Conservation (phyloP, 2,113 vertebrate genomes). For the Sebastes fasciatus region DNA sequence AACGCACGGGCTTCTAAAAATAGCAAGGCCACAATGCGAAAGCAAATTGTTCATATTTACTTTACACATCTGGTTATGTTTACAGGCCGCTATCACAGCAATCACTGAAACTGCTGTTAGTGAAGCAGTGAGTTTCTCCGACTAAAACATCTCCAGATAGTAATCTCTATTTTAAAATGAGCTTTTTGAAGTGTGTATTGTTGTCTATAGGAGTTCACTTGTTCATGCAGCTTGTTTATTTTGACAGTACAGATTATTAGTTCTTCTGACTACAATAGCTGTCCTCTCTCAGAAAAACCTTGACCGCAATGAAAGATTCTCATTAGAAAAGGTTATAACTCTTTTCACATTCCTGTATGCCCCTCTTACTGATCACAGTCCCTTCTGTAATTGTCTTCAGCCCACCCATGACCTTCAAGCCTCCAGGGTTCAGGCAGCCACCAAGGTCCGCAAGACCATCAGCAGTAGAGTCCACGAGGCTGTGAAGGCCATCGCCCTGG, state of each 20-base stretch:
- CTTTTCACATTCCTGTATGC: not conserved
- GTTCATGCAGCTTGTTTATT: not conserved
- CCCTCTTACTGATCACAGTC: not conserved
- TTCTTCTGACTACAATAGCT: not conserved
- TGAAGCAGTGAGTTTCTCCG: slow-evolving; percentile 14
- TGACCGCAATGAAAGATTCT: not conserved
- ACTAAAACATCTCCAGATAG: not conserved
- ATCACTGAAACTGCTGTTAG: not conserved
- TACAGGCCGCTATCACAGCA: slow-evolving; percentile 50
- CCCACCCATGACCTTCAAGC: slow-evolving; percentile 90
- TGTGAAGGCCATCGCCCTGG: slow-evolving; percentile 95
- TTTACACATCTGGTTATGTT: slow-evolving; percentile 83
- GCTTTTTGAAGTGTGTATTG: not conserved
- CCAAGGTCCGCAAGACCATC: slow-evolving; percentile 97
- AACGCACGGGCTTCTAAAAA: slow-evolving; percentile 88
- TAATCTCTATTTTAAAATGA: not conserved
- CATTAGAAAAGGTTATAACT: not conserved
- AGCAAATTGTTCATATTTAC: slow-evolving; percentile 77
- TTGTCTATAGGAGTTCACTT: not conserved
- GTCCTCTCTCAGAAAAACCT: not conserved
- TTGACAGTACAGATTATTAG: not conserved
- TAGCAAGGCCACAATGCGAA: slow-evolving; percentile 86
- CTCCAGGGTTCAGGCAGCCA: slow-evolving; percentile 88
- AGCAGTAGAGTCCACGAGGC: slow-evolving; percentile 96
- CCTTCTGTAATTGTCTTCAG: slow-evolving; percentile 69